Conservation (phyloP, 2,797 vertebrate species). For the Cyclopterus lumpus region DNA sequence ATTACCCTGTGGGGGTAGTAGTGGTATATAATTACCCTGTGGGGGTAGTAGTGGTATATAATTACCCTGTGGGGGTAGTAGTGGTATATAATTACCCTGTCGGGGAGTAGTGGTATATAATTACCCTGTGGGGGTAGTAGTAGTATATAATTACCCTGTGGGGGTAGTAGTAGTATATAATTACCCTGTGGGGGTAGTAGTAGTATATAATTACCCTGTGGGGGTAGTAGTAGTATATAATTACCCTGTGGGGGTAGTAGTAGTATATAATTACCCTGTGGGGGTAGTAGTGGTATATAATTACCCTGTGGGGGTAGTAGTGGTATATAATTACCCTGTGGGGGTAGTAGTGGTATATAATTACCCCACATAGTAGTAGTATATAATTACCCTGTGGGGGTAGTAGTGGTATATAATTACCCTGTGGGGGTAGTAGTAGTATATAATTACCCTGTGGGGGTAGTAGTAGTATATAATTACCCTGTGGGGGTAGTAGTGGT, state of each 20-base stretch:
- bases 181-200: background rate
- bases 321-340: constrained; percentile 17
- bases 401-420: background rate
- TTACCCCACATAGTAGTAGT: too few relatives aligned
- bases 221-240: background rate
- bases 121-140: background rate
- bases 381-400: background rate
- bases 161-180: background rate
- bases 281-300: background rate
- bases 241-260: background rate
- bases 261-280: constrained; percentile 28
- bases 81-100: too few relatives aligned
- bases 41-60: background rate
- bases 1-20: too few relatives aligned
- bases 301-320: too few relatives aligned
- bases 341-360: constrained; percentile 44
- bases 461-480: background rate
- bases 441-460: too few relatives aligned
- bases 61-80: background rate
- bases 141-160: background rate
- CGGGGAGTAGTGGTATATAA: background rate
- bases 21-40: too few relatives aligned
- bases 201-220: background rate
- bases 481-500: background rate
- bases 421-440: background rate